Evolutionary conservation across 1,140 invertebrate species (phyloP), one percentile per base, ranked within the genome.

Genomic region (Leptinotarsa defecta): DNA sequence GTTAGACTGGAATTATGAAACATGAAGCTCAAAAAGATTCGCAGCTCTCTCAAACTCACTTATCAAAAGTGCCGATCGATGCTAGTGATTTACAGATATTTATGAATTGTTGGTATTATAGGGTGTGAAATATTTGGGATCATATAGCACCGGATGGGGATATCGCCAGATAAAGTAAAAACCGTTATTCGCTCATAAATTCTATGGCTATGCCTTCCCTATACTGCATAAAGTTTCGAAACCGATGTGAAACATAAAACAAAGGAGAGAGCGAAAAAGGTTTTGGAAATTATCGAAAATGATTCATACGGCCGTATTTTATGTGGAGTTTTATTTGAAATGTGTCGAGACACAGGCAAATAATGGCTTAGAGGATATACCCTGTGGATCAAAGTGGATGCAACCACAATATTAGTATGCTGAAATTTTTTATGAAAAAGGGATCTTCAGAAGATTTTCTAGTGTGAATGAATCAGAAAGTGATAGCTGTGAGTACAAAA

Each of bases 111-210:
- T 43, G 34, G 34, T 43, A 11, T 43, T 43, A 57, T 17, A 17
- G 52, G 15, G 52, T 17, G n/a, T 57, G 52, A 57, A 57, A 57
- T 57, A 57, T 57, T 57, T 4, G 52, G 52, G 52, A 15, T 57
- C 52, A 19, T 57, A 57, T 57, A 57, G n/a, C 52, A 57, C 52
- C 15, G 52, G 52, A 17, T n/a, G 52, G 52, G 52, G n/a, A 57
- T 57, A 57, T 57, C n/a, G 52, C 52, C 52, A 57, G 52, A 57
- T 57, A 57, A 57, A 15, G 52, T 57, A 57, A 57, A 57, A 57
- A 57, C 52, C n/a, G 52, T 57, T 57, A 57, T 57, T n/a, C 52
- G n/a, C 52, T 57, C 52, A 57, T 57, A 57, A 57, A 57, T 57
- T 57, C 52, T 15, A 57, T 57, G 17, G 52, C 52, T 19, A 19